Percentiles rank a stretch among this genome's conserved stretches.
phyloP scores from a whole-genome alignment of 2,888 invertebrate genomes.

The Atethmia centrago region DNA sequence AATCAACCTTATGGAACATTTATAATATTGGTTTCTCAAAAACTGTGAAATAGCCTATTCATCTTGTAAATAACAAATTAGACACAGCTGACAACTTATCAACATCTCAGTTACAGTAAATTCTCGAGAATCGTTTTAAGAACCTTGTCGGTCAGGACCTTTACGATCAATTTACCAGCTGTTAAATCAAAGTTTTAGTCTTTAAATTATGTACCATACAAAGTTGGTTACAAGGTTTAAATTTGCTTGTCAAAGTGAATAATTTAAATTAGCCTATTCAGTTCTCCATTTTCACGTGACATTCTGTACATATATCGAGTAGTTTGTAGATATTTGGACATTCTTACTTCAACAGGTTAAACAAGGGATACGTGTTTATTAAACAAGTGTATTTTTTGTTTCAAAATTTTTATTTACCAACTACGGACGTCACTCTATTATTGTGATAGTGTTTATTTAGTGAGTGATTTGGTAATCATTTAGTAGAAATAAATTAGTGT shows the following conservation, averaged over 20 bases:
- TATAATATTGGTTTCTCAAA: too few species aligned
- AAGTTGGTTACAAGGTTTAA: not conserved
- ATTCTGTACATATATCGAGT: not conserved
- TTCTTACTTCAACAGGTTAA: not conserved
- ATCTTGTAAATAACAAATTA: not conserved
- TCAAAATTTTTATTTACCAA: not conserved
- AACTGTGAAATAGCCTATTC: too few species aligned
- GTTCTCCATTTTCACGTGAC: not conserved
- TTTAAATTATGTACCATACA: not conserved
- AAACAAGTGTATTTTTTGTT: too few species aligned
- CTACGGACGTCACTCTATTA: too few species aligned
- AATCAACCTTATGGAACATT: too few species aligned
- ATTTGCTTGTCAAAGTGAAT: not conserved
- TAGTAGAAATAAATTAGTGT: too few species aligned
- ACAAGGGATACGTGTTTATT: not conserved
- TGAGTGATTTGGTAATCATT: not conserved
- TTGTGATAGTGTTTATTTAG: not conserved
- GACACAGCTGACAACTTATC: not conserved
- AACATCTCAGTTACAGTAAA: not conserved
- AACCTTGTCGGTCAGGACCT: not conserved
- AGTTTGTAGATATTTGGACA: not conserved
- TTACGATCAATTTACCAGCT: too few species aligned
- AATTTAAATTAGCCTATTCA: not conserved
- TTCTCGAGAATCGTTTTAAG: not conserved
- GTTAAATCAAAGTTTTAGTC: not conserved